Evolutionary conservation across 2,797 vertebrate genomes (phyloP).

Genomic region (Cephalopachus bancanus): DNA sequence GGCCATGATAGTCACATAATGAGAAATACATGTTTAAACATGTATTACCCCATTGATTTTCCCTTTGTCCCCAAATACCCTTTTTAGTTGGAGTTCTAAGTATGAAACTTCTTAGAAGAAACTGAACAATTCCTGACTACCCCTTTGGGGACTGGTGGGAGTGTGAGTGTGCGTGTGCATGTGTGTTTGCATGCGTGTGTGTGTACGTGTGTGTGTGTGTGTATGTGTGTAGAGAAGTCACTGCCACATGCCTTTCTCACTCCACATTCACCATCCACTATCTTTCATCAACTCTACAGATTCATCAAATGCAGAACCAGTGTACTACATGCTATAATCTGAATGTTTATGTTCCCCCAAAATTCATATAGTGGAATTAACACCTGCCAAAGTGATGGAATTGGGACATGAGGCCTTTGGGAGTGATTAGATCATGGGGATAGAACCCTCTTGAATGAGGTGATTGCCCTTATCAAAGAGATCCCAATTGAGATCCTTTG

Average conservation of each 20-base stretch:
- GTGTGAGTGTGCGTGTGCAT: background rate
- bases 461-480: too few species aligned
- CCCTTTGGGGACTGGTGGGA: background rate
- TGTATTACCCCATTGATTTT: background rate
- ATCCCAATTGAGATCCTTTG: background rate
- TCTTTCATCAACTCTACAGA: background rate
- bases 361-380: background rate
- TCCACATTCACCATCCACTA: background rate
- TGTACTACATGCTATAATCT: background rate
- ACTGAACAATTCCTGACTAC: background rate
- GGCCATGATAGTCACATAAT: background rate
- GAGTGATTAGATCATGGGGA: background rate
- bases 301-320: background rate
- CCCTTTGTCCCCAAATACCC: background rate
- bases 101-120: conserved; percentile 6
- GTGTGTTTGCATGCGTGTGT: background rate
- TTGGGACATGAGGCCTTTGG: background rate
- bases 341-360: background rate
- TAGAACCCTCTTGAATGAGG: background rate
- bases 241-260: rapidly evolving
- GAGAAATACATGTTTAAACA: conserved; percentile 5
- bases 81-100: background rate
- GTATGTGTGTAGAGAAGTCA: rapidly evolving
- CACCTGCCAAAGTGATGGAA: background rate
- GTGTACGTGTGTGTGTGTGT: background rate